phyloP scores from a whole-genome alignment of 2,797 vertebrate species.

The Lithobates pipiens region DNA sequence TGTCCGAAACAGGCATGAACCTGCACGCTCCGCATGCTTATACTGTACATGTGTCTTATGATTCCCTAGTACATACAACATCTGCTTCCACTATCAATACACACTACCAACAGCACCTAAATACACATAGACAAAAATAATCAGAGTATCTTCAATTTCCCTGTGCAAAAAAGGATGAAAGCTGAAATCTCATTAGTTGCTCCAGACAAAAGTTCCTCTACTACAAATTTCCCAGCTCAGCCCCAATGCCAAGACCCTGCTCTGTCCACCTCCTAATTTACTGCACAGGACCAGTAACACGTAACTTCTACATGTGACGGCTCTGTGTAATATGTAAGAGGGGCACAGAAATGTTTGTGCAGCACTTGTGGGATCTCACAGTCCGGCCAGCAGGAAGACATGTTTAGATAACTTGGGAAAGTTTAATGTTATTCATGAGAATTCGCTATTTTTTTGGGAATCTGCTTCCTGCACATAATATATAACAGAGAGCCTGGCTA shows the following conservation, averaged over 20 bases:
- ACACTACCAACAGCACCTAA: no score
- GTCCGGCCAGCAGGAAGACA: not conserved
- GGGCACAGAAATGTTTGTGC: not conserved
- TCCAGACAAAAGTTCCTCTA: not conserved
- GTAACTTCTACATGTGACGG: conserved; percentile 27
- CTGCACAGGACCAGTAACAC: conserved; percentile 12
- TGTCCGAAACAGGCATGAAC: no score
- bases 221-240: not conserved
- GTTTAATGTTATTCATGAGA: not conserved
- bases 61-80: no score
- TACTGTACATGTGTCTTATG: no score
- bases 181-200: not conserved
- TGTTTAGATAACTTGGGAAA: not conserved
- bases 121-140: no score
- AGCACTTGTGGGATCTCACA: not conserved
- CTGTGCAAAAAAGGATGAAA: not conserved
- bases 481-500: not conserved
- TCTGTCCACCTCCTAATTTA: not conserved
- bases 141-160: no score
- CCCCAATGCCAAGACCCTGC: no score
- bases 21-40: no score
- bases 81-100: no score
- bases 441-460: not conserved
- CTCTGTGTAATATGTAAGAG: conserved; percentile 7
- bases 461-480: not conserved